A percentile compares a stretch with the other conserved stretches of the same genome.
These are phyloP conservation scores for Cotesia vestalis DNA, from an alignment of 1,140 invertebrate genomes.

Conservation along the genomic window DNA sequence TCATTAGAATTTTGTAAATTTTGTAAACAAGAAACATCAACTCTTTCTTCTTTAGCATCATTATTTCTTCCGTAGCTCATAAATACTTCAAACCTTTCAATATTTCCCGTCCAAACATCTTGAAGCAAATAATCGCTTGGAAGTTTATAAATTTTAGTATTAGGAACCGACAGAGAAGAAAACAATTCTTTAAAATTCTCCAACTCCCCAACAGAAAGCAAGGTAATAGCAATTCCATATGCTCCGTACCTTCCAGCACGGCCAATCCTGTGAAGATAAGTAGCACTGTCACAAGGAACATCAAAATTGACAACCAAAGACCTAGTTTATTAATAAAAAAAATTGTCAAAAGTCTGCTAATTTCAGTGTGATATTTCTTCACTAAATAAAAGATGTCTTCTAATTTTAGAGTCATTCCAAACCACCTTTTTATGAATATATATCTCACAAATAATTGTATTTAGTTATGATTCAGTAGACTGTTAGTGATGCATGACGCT, in stretches of 20 bases:
- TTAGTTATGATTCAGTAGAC: background rate
- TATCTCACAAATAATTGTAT: background rate
- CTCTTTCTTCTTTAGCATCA: constrained; percentile 19
- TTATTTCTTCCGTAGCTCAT: constrained; percentile 20
- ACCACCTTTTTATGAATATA: constrained; percentile 2
- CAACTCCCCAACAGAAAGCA: constrained; percentile 71
- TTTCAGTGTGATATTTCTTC: too few species aligned
- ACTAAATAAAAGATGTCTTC: too few species aligned
- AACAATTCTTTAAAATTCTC: constrained; percentile 69
- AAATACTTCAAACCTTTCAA: constrained; percentile 51
- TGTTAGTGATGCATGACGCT: constrained; percentile 16
- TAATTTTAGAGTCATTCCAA: background rate
- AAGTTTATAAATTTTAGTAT: constrained; percentile 66
- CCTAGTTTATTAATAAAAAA: too few species aligned
- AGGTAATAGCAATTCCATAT: constrained; percentile 76
- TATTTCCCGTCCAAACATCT: constrained; percentile 59
- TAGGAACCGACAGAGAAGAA: constrained; percentile 59
- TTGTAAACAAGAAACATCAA: background rate
- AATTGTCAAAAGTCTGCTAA: too few species aligned
- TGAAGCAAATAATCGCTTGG: constrained; percentile 50
- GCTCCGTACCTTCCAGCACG: constrained; percentile 91
- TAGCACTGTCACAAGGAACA: constrained; percentile 80
- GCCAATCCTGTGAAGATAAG: constrained; percentile 95
- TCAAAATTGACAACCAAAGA: constrained; percentile 91
- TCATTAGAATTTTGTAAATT: too few species aligned